Percentiles rank a stretch among this genome's conserved stretches.
These are phyloP conservation scores for Pituophis catenifer DNA, from an alignment of 2,113 vertebrate species.

Conservation along the genomic window DNA sequence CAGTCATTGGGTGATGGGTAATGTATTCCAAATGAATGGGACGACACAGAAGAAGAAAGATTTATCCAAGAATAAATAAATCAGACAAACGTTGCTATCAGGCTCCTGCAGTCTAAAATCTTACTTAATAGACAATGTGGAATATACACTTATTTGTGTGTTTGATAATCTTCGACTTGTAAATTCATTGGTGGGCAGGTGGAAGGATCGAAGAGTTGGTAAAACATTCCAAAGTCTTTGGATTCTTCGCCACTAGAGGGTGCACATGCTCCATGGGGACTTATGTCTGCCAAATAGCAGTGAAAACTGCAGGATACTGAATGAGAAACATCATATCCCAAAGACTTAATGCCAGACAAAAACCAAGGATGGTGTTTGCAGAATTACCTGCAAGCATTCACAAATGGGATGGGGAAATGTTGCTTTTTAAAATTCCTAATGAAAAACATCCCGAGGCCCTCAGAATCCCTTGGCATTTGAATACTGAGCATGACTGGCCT, in stretches of 20 bases:
- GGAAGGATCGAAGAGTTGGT: neutral
- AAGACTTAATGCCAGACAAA: neutral
- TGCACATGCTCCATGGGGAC: slow-evolving; percentile 36
- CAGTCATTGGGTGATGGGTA: neutral
- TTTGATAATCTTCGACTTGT: neutral
- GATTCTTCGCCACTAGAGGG: slow-evolving; percentile 58
- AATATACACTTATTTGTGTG: neutral
- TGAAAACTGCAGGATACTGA: neutral
- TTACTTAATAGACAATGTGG: neutral
- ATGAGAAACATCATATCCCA: neutral
- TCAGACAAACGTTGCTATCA: neutral
- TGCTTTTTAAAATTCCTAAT: neutral
- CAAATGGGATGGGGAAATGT: neutral
- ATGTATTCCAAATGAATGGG: neutral
- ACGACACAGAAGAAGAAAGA: neutral
- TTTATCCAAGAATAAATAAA: neutral
- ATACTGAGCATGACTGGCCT: neutral
- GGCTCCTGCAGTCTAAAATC: neutral
- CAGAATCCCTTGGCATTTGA: neutral
- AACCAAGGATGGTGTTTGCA: neutral
- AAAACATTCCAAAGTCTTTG: neutral
- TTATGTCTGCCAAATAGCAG: neutral
- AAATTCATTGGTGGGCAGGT: neutral
- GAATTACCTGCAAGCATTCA: neutral
- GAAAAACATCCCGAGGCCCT: neutral